Evolutionary conservation across 2,113 vertebrate species (phyloP), one percentile per base, ranked within the genome.

Genomic region (Edolisoma coerulescens): DNA sequence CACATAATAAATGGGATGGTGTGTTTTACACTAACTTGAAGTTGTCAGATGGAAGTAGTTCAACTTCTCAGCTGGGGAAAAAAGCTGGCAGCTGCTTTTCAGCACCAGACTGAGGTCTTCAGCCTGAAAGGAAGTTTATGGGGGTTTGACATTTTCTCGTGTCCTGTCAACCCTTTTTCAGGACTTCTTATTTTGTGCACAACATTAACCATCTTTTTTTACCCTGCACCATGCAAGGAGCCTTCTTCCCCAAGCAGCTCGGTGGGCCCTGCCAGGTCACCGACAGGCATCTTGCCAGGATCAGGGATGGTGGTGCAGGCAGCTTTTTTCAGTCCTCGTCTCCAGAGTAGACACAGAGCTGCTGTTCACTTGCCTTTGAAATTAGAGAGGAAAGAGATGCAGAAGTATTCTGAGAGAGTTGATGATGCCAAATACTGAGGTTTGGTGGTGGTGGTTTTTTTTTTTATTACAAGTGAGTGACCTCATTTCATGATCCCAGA

Each of bases 201-300:
- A n/a, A 6, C 2, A 14, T 45, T 13, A 82, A 64, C 15, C 35
- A 7, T n/a, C 30, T 27, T 57, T 74, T 71, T 67, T 54, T 12
- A 56, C 26, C 45, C 41, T 50, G 18, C 18, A 64, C 21, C 24
- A 63, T 19, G 22, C 21, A 3, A n/a, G 37, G 44, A 85, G 32
- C 30, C 21, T 81, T 32, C 21, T 81, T 32, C 33, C 27, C 9
- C 30, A 47, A 14, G 39, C 30, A 44, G 18, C 65, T 89, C 1
- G 0, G 20, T n/a, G 28, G 26, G 14, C 11, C 28, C 33, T 87
- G n/a, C 15, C 59, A 63, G 24, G 13, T 68, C 39, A 53, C 32
- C 0, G 0, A 13, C 37, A 39, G 27, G 27, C 9, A 2, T 24
- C 37, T 45, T 6, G 3, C 24, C 64, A 70, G 60, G 65, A 39